Percentiles rank a stretch among this genome's conserved stretches.
Conservation (phyloP, 2,113 vertebrate genomes). For the Poicephalus meyeri region DNA sequence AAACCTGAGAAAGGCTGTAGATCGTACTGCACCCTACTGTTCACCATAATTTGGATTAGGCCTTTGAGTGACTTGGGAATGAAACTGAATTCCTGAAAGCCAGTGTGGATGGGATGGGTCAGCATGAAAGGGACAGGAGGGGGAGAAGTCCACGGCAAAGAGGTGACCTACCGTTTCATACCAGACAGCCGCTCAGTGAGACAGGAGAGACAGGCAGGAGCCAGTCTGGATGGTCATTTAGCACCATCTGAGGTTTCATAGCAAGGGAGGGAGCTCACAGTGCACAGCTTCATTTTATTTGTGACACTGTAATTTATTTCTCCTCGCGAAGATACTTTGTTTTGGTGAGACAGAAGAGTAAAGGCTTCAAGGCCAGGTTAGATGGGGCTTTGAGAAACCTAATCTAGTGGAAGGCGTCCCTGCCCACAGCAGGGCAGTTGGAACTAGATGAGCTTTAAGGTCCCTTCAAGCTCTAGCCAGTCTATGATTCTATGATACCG, state of each 20-base stretch:
- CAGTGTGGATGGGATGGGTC: neutral
- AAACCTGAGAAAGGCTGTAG: neutral
- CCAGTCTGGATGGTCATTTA: neutral
- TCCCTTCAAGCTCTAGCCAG: neutral
- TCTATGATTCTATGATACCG: neutral
- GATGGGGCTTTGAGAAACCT: neutral
- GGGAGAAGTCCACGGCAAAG: neutral
- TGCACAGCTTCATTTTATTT: neutral
- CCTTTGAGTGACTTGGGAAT: neutral
- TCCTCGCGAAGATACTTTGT: neutral
- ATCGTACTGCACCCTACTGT: too few relatives aligned
- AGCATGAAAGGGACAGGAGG: neutral
- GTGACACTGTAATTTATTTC: neutral
- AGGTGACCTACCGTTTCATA: neutral
- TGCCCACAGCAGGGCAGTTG: neutral
- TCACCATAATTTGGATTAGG: neutral
- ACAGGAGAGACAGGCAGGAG: neutral
- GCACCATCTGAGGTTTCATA: neutral
- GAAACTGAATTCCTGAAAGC: neutral
- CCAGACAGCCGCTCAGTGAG: neutral
- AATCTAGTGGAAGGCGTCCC: neutral
- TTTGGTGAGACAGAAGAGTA: neutral
- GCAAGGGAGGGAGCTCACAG: neutral
- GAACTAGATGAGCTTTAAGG: neutral
- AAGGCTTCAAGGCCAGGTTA: neutral